Conservation (phyloP, 1,140 invertebrate genomes). For the Pachyrhynchus sulphureomaculatus region DNA sequence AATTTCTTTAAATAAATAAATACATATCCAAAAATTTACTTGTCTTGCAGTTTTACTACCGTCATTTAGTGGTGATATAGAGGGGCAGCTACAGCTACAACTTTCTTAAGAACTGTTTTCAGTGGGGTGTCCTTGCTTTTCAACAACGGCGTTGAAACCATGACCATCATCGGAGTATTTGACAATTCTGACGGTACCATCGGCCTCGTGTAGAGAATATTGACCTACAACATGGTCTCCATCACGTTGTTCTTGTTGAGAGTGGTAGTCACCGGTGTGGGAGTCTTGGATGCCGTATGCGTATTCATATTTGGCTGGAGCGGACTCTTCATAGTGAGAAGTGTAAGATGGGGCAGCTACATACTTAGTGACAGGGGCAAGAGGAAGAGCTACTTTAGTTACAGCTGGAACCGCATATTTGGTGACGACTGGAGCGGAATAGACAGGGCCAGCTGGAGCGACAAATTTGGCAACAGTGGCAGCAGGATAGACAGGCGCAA, state of each 20-base stretch:
- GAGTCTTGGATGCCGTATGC: conserved; percentile 49
- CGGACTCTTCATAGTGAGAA: conserved; percentile 28
- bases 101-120: conserved; percentile 10
- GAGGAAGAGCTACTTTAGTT: background rate
- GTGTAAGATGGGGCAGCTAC: conserved; percentile 45
- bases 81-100: conserved; percentile 17
- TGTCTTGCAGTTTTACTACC: background rate
- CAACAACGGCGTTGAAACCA: conserved; percentile 40
- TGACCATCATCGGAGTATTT: conserved; percentile 58
- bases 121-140: conserved; percentile 30
- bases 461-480: conserved; percentile 1
- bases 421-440: conserved; percentile 32
- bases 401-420: conserved; percentile 27
- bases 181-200: conserved; percentile 57
- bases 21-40: too few species aligned
- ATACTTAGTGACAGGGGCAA: conserved; percentile 28
- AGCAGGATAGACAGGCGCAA: too few species aligned
- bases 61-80: conserved; percentile 6
- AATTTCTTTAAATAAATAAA: too few species aligned
- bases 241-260: conserved; percentile 38
- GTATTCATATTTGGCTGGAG: conserved; percentile 39
- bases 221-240: conserved; percentile 37
- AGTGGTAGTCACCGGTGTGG: conserved; percentile 52
- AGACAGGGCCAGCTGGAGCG: conserved; percentile 35
- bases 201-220: conserved; percentile 55